Evolutionary conservation across 1,140 invertebrate species (phyloP).

Genomic region (Halictus rubicundus): DNA sequence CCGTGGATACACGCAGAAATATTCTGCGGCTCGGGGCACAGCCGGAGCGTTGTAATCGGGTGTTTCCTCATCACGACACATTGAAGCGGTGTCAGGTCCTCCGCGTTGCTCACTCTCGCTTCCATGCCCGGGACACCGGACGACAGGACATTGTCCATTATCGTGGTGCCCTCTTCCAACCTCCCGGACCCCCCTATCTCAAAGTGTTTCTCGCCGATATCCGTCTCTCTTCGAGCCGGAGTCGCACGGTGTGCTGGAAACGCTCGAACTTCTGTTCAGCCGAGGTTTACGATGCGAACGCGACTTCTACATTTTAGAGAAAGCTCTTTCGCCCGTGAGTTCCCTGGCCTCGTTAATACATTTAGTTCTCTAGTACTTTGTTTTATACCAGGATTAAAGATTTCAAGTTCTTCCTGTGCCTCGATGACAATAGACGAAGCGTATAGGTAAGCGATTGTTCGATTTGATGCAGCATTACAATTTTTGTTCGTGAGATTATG

Average conservation of each 20-base stretch:
- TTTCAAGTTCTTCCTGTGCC: too few species aligned
- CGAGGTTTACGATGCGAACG: too few species aligned
- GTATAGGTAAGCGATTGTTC: too few species aligned
- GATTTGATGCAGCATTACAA: too few species aligned
- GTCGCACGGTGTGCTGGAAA: background rate
- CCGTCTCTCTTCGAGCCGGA: background rate
- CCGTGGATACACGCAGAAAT: slow-evolving; percentile 60
- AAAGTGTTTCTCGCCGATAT: background rate
- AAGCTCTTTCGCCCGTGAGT: too few species aligned
- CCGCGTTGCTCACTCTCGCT: slow-evolving; percentile 53
- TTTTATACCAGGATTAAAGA: too few species aligned
- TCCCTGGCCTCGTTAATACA: too few species aligned
- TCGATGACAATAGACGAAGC: too few species aligned
- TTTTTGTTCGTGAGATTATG: too few species aligned
- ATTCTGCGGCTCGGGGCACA: slow-evolving; percentile 29
- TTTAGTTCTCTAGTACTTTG: too few species aligned
- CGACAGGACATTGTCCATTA: slow-evolving; percentile 78
- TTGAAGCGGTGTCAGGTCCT: slow-evolving; percentile 74
- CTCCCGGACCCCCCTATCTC: slow-evolving; percentile 39
- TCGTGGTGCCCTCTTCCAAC: slow-evolving; percentile 55
- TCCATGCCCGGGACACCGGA: slow-evolving; percentile 66
- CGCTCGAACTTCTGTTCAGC: too few species aligned
- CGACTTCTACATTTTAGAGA: too few species aligned
- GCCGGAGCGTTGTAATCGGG: slow-evolving; percentile 71
- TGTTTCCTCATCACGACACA: slow-evolving; percentile 76